Conservation (phyloP, 2,113 vertebrate genomes). For the Furnarius figulus region DNA sequence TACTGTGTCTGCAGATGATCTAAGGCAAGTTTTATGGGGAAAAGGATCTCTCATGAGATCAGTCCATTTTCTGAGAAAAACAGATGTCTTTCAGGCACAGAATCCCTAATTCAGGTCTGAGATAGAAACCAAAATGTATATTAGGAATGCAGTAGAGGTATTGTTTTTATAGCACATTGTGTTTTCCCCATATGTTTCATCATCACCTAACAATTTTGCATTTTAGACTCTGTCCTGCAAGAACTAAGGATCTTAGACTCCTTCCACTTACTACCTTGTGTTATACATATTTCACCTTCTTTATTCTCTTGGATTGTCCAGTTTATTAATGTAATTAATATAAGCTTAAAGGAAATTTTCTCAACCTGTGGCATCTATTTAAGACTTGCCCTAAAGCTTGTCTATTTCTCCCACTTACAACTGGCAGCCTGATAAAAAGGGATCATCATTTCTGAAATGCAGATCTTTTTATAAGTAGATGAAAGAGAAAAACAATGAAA, state of each 20-base stretch:
- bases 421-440: background rate
- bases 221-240: background rate
- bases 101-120: background rate
- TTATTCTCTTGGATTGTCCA: background rate
- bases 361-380: background rate
- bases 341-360: background rate
- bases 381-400: background rate
- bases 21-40: background rate
- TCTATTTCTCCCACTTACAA: background rate
- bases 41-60: background rate
- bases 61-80: background rate
- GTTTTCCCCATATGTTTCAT: background rate
- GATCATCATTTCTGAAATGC: background rate
- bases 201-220: background rate
- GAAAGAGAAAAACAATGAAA: background rate
- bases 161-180: background rate
- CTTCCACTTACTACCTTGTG: background rate
- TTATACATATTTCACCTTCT: background rate
- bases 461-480: background rate
- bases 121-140: background rate
- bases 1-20: background rate
- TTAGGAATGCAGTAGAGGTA: background rate
- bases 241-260: background rate
- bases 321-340: background rate
- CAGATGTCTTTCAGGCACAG: background rate